Evolutionary conservation across 2,797 vertebrate genomes (phyloP), one percentile per base, ranked within the genome.

Genomic region (Coendou prehensilis): DNA sequence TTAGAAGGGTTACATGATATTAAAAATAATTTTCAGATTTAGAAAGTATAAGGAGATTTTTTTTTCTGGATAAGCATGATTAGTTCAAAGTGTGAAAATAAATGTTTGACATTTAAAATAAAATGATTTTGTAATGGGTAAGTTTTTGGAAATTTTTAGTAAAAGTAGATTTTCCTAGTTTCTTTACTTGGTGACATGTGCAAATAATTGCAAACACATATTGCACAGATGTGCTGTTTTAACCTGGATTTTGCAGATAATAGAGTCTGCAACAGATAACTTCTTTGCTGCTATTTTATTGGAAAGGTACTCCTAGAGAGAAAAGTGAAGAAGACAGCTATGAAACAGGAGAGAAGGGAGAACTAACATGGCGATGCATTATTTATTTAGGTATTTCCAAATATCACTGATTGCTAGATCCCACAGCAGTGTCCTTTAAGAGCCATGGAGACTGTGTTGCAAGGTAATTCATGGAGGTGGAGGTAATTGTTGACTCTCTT

Each of bases 131-230:
- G 3, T 78, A 33, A n/a, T 45, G 22, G 64, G 11, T 6, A 50
- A 69, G 1, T 22, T 67, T 79, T 86, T 76, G 50, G 83, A 89
- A 82, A 71, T 41, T 81, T 67, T 73, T 88, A 87, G n/a, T 50
- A 83, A 82, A 86, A 61, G 76, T 73, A 90, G 41, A 37, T 90
- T 90, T 97, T 71, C 47, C 28, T 76, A 71, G 64, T 71, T 56
- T 61, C 47, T 87, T 90, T 78, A 59, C 30, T 64, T 87, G 47
- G 1, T 41, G 47, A 76, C 20, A 0, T 52, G 15, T 9, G 28
- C 71, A 57, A 79, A 90, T 45, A 6, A 23, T 90, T 61, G 20
- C 13, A 30, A 54, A 71, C 20, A 52, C 14, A 54, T 50, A 81
- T 92, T 56, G 56, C 28, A 63, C 15, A 87, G 80, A 30, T 33